A percentile compares a stretch with the other conserved stretches of the same genome.
Conservation (phyloP, 1,140 invertebrate genomes). For the Scaptomyza graminum region DNA sequence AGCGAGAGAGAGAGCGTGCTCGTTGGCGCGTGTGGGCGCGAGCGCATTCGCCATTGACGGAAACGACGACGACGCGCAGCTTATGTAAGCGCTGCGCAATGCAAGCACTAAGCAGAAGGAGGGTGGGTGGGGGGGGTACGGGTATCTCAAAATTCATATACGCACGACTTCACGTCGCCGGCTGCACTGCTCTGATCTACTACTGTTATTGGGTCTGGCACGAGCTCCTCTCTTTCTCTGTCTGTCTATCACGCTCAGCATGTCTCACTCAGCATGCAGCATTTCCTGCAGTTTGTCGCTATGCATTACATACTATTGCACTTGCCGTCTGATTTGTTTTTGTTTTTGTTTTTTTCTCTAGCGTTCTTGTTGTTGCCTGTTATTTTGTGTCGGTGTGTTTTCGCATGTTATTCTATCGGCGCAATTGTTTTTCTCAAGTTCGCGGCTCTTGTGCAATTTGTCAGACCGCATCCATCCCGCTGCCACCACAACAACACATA, state of each 20-base stretch:
- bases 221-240: background rate
- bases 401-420: constrained; percentile 65
- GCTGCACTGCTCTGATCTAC: constrained; percentile 3
- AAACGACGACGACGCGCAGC: constrained; percentile 67
- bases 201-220: background rate
- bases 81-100: constrained; percentile 59
- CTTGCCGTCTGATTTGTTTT: constrained; percentile 13
- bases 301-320: constrained; percentile 61
- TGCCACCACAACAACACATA: background rate
- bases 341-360: background rate
- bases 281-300: constrained; percentile 64
- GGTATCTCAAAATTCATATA: constrained; percentile 53
- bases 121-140: background rate
- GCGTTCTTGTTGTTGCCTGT: constrained; percentile 2
- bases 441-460: constrained; percentile 75
- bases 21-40: constrained; percentile 31
- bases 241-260: background rate
- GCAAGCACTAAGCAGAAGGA: background rate
- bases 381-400: constrained; percentile 21
- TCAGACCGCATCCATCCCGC: constrained; percentile 38
- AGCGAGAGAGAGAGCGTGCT: constrained; percentile 15
- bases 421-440: constrained; percentile 79
- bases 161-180: constrained; percentile 36
- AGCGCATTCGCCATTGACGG: constrained; percentile 61
- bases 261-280: constrained; percentile 36